phyloP scores from a whole-genome alignment of 2,113 vertebrate species.

The Lichenostomus cassidix region DNA sequence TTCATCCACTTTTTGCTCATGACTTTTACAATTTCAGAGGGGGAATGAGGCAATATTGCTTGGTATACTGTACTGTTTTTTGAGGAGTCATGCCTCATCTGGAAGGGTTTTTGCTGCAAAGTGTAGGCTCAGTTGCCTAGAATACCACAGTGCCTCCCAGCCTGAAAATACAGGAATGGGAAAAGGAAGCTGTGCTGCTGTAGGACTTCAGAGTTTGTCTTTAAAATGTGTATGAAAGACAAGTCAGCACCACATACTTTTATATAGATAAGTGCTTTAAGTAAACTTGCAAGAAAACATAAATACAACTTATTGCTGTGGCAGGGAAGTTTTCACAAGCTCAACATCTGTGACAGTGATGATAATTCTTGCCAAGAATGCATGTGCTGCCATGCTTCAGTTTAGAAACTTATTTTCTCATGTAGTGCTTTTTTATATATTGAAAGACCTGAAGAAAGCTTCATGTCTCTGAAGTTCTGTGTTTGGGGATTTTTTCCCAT shows the following conservation, averaged over 20 bases:
- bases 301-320: background rate
- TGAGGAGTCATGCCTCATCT: background rate
- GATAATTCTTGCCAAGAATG: background rate
- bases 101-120: background rate
- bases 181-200: background rate
- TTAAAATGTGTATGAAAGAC: accelerated
- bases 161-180: background rate
- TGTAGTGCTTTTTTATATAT: background rate
- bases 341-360: background rate
- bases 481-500: background rate
- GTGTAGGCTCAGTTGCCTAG: background rate
- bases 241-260: background rate
- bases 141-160: background rate
- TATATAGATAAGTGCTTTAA: background rate
- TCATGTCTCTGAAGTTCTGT: background rate
- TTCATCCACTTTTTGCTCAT: background rate
- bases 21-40: background rate
- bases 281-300: background rate
- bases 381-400: accelerated
- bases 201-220: background rate
- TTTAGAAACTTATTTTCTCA: background rate
- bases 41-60: background rate
- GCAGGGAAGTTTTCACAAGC: background rate
- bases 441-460: background rate
- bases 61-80: background rate